Conservation (phyloP, 2,113 vertebrate genomes). For the Carassius carassius region DNA sequence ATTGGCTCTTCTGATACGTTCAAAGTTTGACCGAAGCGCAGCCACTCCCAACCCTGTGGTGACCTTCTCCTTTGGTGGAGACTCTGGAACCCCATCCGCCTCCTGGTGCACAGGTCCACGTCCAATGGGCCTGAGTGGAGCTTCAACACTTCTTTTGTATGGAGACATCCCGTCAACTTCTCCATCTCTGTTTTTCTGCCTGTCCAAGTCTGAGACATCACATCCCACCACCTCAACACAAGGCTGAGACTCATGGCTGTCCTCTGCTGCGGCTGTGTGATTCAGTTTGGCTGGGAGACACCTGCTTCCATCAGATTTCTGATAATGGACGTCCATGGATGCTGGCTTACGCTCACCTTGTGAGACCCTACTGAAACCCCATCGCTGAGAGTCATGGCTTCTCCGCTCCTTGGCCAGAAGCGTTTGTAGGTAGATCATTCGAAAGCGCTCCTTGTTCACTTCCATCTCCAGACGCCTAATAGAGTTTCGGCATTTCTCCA, state of each 20-base stretch:
- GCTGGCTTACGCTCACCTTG: conserved; percentile 78
- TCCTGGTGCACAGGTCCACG: conserved; percentile 67
- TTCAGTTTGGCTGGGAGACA: conserved; percentile 73
- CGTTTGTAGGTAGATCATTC: conserved; percentile 99
- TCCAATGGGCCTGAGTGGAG: conserved; percentile 68
- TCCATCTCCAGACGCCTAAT: conserved; percentile 94
- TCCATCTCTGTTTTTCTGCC: conserved; percentile 2
- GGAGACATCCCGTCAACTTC: conserved; percentile 62
- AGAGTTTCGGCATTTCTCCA: conserved; percentile 93
- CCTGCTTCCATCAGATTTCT: conserved; percentile 65
- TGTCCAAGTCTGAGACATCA: neutral
- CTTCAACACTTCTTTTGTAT: conserved; percentile 62
- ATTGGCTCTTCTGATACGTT: conserved; percentile 85
- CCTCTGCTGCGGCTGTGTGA: conserved; percentile 76
- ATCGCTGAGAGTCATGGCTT: conserved; percentile 94
- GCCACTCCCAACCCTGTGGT: conserved; percentile 89
- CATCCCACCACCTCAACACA: conserved; percentile 24
- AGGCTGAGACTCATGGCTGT: conserved; percentile 55
- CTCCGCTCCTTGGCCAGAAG: conserved; percentile 95
- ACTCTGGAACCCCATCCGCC: conserved; percentile 76
- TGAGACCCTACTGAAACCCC: conserved; percentile 89
- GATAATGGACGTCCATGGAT: conserved; percentile 70
- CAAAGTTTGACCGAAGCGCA: conserved; percentile 90
- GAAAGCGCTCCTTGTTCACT: conserved; percentile 98
- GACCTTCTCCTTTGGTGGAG: conserved; percentile 77